Conservation (phyloP, 1,140 invertebrate genomes). For the Zaprionus africanus region DNA sequence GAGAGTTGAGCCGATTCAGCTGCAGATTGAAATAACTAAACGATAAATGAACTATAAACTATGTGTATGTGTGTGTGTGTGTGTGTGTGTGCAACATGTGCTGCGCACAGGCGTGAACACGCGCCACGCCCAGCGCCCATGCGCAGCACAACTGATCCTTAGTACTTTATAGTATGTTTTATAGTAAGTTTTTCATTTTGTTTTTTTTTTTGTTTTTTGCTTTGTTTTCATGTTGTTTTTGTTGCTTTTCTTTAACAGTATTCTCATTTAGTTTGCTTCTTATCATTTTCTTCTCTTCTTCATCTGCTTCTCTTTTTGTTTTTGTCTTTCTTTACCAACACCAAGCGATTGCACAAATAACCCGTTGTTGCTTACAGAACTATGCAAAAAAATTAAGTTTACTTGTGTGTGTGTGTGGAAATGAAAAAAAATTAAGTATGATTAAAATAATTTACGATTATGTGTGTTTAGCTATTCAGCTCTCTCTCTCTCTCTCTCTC, state of each 20-base stretch:
- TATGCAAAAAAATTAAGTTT: conserved; percentile 58
- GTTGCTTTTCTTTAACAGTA: conserved; percentile 6
- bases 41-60: conserved; percentile 19
- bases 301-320: neutral
- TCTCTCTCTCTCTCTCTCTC: neutral
- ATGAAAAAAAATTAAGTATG: conserved; percentile 3
- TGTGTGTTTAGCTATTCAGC: conserved; percentile 1
- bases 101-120: conserved; percentile 9
- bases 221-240: conserved; percentile 22
- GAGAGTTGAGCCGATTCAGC: conserved; percentile 32
- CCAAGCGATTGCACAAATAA: conserved; percentile 84
- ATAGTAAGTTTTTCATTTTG: conserved; percentile 2
- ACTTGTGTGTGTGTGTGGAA: conserved; percentile 8
- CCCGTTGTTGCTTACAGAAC: conserved; percentile 81
- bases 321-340: conserved; percentile 69
- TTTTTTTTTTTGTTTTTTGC: neutral
- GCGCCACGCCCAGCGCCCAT: conserved; percentile 11
- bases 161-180: neutral
- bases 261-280: no score
- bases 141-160: neutral
- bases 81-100: conserved; percentile 26
- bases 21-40: conserved; percentile 40
- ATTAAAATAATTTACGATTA: conserved; percentile 10
- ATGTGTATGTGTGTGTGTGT: conserved; percentile 37
- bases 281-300: no score